These are phyloP conservation scores for Sipha maydis DNA, from an alignment of 2,888 invertebrate species.

Conservation along the genomic window DNA sequence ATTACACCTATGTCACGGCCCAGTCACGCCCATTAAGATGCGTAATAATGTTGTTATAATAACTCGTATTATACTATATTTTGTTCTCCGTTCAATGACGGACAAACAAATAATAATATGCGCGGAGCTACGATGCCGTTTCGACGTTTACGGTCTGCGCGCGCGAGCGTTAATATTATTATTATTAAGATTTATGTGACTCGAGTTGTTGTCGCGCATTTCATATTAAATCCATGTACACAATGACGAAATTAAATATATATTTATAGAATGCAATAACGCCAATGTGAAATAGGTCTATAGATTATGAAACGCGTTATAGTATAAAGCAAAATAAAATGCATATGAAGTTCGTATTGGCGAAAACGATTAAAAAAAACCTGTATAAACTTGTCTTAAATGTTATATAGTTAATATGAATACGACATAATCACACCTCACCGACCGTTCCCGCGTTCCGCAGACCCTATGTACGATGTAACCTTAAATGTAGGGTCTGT, in stretches of 20 bases:
- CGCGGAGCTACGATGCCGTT: not conserved
- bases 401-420: no score
- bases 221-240: not conserved
- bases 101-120: not conserved
- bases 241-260: not conserved
- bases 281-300: not conserved
- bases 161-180: not conserved
- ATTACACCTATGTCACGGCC: no score
- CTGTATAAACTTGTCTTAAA: no score
- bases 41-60: not conserved
- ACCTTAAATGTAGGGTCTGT: no score
- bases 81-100: no score
- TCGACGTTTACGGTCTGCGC: not conserved
- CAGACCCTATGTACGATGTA: no score
- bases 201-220: not conserved
- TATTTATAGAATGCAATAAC: no score
- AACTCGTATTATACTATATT: no score
- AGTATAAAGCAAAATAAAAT: not conserved
- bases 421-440: no score
- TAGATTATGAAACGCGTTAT: not conserved
- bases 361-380: no score
- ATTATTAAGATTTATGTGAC: not conserved
- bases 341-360: not conserved
- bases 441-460: no score
- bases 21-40: not conserved